phyloP scores from a whole-genome alignment of 2,888 invertebrate genomes.

The Toxonevra muliebris region DNA sequence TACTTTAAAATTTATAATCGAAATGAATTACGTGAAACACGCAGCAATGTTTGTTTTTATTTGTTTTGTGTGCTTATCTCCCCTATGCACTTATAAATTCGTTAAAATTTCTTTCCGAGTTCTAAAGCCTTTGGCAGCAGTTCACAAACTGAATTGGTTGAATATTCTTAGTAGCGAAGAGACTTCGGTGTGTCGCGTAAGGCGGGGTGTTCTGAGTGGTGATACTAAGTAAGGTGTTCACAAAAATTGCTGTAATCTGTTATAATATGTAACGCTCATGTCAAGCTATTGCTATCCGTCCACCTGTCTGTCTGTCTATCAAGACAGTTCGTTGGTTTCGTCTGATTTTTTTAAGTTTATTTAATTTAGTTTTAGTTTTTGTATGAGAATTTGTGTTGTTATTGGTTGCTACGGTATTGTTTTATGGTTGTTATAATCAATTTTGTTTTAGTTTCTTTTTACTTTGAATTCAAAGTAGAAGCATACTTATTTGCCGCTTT shows the following conservation, averaged over 20 bases:
- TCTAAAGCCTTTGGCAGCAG: constrained; percentile 59
- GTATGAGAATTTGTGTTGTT: not conserved
- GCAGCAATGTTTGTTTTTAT: too few relatives aligned
- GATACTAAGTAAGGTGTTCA: too few relatives aligned
- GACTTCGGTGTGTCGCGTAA: constrained; percentile 43
- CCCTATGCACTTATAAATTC: not conserved
- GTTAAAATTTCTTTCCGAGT: constrained; percentile 35
- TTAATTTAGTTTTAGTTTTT: too few relatives aligned
- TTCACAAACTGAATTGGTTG: constrained; percentile 60
- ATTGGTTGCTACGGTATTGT: not conserved
- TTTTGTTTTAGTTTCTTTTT: not conserved
- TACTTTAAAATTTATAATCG: too few relatives aligned
- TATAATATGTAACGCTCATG: not conserved
- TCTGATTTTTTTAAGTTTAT: too few relatives aligned
- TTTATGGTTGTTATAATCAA: not conserved
- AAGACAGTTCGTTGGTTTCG: too few relatives aligned
- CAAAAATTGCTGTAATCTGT: not conserved
- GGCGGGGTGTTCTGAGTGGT: not conserved
- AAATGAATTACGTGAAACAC: too few relatives aligned
- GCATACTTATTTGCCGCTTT: not conserved
- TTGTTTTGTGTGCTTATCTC: not conserved
- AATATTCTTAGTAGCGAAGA: constrained; percentile 46
- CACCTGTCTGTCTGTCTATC: too few relatives aligned
- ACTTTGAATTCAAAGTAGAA: not conserved
- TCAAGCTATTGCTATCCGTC: not conserved